Conservation (phyloP, 1,140 invertebrate species). For the Cyclargus thomasi region DNA sequence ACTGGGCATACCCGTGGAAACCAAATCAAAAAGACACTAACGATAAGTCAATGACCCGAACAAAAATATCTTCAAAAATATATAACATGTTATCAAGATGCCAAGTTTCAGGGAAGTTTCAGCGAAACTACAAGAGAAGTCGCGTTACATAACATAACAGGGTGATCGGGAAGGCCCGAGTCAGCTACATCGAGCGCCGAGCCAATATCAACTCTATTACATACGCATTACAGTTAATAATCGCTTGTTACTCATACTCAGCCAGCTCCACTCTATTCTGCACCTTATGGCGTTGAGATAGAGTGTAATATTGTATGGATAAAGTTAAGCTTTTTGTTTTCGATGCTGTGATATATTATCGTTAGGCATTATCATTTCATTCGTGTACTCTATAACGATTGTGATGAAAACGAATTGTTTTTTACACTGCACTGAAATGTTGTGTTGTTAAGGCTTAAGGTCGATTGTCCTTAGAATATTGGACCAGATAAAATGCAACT, state of each 20-base stretch:
- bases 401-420: neutral
- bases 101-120: neutral
- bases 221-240: neutral
- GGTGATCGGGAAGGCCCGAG: neutral
- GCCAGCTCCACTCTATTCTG: neutral
- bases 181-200: neutral
- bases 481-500: too few relatives aligned
- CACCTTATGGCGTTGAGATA: neutral
- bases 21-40: too few relatives aligned
- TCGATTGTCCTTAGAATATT: too few relatives aligned
- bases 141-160: neutral
- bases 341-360: neutral
- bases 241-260: neutral
- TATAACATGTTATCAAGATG: neutral
- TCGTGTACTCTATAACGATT: neutral
- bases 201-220: neutral
- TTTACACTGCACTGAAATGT: neutral
- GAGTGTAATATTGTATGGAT: neutral
- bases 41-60: neutral
- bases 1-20: too few relatives aligned
- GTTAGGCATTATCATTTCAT: neutral
- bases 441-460: too few relatives aligned
- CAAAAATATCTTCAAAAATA: neutral
- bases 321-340: neutral
- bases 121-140: constrained; percentile 5